Percentiles rank a stretch among this genome's conserved stretches.
phyloP scores from a whole-genome alignment of 2,113 vertebrate species.

The Cryptomyrus ogoouensis region DNA sequence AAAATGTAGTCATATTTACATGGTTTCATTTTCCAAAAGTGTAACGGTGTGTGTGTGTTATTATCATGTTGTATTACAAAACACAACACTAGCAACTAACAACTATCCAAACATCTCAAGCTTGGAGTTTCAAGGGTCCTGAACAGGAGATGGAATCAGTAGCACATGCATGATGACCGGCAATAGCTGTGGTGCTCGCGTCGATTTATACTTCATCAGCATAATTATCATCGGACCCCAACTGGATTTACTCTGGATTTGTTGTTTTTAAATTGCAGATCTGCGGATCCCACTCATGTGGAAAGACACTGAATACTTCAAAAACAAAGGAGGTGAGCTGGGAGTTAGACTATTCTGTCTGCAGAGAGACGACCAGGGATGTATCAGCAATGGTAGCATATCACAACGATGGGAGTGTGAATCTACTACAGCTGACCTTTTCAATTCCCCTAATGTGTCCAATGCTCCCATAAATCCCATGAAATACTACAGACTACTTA shows the following conservation, averaged over 20 bases:
- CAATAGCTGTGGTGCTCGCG: background rate
- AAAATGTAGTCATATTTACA: background rate
- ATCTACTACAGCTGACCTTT: background rate
- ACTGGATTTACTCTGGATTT: constrained; percentile 25
- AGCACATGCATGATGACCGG: background rate
- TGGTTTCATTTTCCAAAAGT: background rate
- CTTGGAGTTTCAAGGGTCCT: background rate
- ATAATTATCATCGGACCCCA: background rate
- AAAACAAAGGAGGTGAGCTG: constrained; percentile 87
- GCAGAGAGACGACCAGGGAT: background rate
- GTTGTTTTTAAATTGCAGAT: constrained; percentile 58
- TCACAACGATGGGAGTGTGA: background rate
- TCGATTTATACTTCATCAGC: background rate
- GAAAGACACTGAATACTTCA: constrained; percentile 95
- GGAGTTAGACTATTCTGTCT: background rate
- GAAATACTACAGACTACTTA: background rate
- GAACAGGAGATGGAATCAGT: background rate
- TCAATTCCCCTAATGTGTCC: background rate
- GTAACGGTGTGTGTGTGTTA: background rate
- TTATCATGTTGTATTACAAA: background rate
- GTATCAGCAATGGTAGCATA: background rate
- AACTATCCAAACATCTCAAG: background rate
- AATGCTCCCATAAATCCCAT: background rate
- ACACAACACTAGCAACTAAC: background rate
- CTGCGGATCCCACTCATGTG: constrained; percentile 94